These are phyloP conservation scores for Arbacia lixula DNA, from an alignment of 53 echinoderm and acorn worm genomes.

Conservation along the genomic window DNA sequence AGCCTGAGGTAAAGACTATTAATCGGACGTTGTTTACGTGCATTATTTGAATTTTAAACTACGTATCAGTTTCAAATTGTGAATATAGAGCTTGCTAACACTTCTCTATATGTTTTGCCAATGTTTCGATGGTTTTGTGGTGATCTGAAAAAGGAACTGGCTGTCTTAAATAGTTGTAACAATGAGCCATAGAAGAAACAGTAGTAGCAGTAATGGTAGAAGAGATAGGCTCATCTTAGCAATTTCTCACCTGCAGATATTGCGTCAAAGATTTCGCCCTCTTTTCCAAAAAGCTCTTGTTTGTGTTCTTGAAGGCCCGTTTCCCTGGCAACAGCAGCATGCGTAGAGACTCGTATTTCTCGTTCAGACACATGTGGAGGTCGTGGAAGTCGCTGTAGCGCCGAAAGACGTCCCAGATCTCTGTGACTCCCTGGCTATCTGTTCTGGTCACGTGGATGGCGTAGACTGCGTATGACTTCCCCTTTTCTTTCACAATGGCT, in stretches of 20 bases:
- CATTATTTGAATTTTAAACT: too few species aligned
- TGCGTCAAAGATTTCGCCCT: constrained; percentile 80
- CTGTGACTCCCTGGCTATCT: constrained; percentile 73
- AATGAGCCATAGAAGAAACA: too few species aligned
- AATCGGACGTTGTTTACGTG: too few species aligned
- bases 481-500: constrained; percentile 89
- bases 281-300: constrained; percentile 88
- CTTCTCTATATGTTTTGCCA: too few species aligned
- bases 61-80: too few species aligned
- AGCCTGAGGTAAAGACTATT: too few species aligned
- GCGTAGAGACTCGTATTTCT: constrained; percentile 75
- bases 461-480: constrained; percentile 82
- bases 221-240: too few species aligned
- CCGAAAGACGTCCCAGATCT: constrained; percentile 97
- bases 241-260: constrained; percentile 84
- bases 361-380: constrained; percentile 88
- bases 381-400: constrained; percentile 99
- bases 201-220: too few species aligned
- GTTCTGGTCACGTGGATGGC: constrained; percentile 88
- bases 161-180: too few species aligned
- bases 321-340: constrained; percentile 84
- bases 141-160: too few species aligned
- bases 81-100: too few species aligned
- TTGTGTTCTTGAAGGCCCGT: constrained; percentile 88
- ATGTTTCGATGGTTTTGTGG: too few species aligned